Base-by-base conservation (phyloP, 1,140 invertebrate species). In the Drosophila arizonae region DNA sequence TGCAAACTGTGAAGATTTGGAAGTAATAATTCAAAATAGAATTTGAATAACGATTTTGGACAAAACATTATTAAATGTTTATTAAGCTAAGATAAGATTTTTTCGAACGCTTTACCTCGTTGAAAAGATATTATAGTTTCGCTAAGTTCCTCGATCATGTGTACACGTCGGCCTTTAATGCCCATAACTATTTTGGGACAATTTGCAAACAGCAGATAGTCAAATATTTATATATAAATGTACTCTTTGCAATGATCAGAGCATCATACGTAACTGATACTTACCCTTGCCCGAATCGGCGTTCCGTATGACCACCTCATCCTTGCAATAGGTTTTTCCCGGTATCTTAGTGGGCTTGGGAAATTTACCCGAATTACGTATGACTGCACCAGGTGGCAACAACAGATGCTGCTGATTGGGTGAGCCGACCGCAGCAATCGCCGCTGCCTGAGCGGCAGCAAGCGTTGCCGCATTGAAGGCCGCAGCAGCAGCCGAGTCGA, bases 91-190 rank as follows among this genome's bases (percentile, higher is more conserved):
- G 58, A 13, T 33, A 33, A 28, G 43, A 51, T 17, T 46, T 33
- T n/a, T 9, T 51, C 45, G 54, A 26, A 48, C 26, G 58, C 62
- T 93, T 96, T 96, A 98, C 97, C 97, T 97, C 97, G 95, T 95
- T 99, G 97, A 94, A 99, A 98, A 92, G 97, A 98, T 94, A 99
- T 98, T 93, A 98, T 97, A 88, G 97, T 98, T 93, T 98, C 97
- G 94, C 97, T 98, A 92, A 98, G 95, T 93, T 98, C 97, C 94
- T 99, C 98, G 92, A 99, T 98, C 96, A 98, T 97, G 94, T 98
- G 97, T 92, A 98, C 97, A 91, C 98, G 94, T 90, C 97, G 94
- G 92, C 98, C 98, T 94, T 98, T 98, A 95, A 99, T 98, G 94
- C 98, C 98, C 98, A 99, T 99, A 93, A 99, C 97, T 98, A 15